Evolutionary conservation across 2,888 invertebrate genomes (phyloP).

Genomic region (Lordiphosa andalusiaca): DNA sequence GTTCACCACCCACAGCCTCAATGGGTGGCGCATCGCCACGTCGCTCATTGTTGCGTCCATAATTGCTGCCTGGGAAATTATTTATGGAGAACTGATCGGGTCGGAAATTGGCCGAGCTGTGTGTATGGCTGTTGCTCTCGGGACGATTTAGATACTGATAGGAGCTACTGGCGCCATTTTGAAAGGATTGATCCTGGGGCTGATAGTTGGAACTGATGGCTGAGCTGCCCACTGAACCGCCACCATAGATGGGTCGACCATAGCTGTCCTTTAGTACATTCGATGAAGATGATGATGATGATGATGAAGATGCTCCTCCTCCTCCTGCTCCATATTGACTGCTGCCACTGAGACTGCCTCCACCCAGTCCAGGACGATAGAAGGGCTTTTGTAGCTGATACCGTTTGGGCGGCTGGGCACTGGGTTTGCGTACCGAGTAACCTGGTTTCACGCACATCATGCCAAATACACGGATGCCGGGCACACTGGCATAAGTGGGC

Average conservation of each 20-base stretch:
- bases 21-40: slow-evolving; percentile 77
- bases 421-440: slow-evolving; percentile 79
- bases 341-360: slow-evolving; percentile 17
- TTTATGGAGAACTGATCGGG: slow-evolving; percentile 75
- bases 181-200: slow-evolving; percentile 73
- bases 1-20: slow-evolving; percentile 60
- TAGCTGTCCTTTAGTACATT: slow-evolving; percentile 64
- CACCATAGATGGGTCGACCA: slow-evolving; percentile 60
- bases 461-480: slow-evolving; percentile 94
- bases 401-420: slow-evolving; percentile 78
- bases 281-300: not conserved
- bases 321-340: not conserved
- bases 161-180: slow-evolving; percentile 63
- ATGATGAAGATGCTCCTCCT: not conserved
- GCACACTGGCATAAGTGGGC: slow-evolving; percentile 95
- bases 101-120: slow-evolving; percentile 70
- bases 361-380: slow-evolving; percentile 70
- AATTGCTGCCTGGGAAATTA: slow-evolving; percentile 76
- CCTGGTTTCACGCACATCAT: slow-evolving; percentile 92
- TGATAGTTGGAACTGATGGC: slow-evolving; percentile 73
- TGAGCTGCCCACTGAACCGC: slow-evolving; percentile 46
- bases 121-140: slow-evolving; percentile 68
- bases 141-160: slow-evolving; percentile 80
- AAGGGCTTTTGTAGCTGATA: slow-evolving; percentile 79
- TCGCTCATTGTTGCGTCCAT: slow-evolving; percentile 79